Evolutionary conservation across 2,113 vertebrate genomes (phyloP).

Genomic region (Planiliza haematocheilus): DNA sequence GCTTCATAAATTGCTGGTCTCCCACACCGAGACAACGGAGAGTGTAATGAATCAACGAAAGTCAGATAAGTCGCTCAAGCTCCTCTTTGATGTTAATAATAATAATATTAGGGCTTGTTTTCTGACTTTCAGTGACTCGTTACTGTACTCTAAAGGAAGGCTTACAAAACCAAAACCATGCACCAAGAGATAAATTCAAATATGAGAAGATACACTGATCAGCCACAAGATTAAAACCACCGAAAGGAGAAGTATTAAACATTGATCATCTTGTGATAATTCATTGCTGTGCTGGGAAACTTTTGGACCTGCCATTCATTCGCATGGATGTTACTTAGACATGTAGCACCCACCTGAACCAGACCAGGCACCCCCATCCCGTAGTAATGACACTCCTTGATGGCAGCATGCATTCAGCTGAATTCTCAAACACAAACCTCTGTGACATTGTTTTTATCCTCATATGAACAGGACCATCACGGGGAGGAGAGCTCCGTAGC

Average conservation of each 20-base stretch:
- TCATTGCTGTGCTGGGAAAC: too few species aligned
- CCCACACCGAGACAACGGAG: slow-evolving; percentile 53
- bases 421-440: neutral
- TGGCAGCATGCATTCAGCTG: neutral
- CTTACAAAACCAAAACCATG: slow-evolving; percentile 1
- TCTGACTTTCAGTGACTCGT: slow-evolving; percentile 3
- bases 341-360: too few species aligned
- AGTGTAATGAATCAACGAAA: slow-evolving; percentile 64
- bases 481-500: neutral
- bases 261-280: too few species aligned
- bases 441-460: slow-evolving; percentile 16
- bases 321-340: too few species aligned
- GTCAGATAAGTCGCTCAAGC: slow-evolving; percentile 36
- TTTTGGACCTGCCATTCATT: too few species aligned
- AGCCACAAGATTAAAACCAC: too few species aligned
- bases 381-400: too few species aligned
- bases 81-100: slow-evolving; percentile 40
- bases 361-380: too few species aligned
- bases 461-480: neutral
- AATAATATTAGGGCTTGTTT: slow-evolving; percentile 32
- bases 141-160: neutral
- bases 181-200: neutral
- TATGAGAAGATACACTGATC: neutral
- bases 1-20: slow-evolving; percentile 61
- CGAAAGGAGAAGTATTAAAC: too few species aligned